Conservation (phyloP, 2,888 invertebrate species). For the Phaedon cochleariae region DNA sequence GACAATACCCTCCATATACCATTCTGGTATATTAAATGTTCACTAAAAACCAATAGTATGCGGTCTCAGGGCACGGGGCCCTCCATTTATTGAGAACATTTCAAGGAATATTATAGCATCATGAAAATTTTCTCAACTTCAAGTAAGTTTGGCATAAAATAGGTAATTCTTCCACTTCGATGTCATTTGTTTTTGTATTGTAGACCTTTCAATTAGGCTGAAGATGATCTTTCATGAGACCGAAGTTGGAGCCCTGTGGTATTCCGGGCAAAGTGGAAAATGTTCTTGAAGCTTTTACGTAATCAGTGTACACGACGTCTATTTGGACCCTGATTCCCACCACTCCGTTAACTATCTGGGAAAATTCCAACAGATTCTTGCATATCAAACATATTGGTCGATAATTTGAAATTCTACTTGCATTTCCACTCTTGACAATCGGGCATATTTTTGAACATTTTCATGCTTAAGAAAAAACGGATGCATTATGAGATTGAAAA, state of each 20-base stretch:
- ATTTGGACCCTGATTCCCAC: neutral
- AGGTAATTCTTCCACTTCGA: too few species aligned
- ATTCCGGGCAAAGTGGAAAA: slow-evolving; percentile 4
- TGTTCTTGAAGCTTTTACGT: neutral
- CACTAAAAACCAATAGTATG: too few species aligned
- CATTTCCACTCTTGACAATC: neutral
- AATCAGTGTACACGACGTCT: neutral
- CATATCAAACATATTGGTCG: neutral
- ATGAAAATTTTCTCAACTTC: too few species aligned
- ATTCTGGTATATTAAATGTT: too few species aligned
- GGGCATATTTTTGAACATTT: slow-evolving; percentile 7
- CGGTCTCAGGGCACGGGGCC: too few species aligned
- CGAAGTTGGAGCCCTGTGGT: slow-evolving; percentile 22
- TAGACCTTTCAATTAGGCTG: too few species aligned
- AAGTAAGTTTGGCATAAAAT: too few species aligned
- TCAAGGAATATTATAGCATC: too few species aligned
- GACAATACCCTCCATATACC: too few species aligned
- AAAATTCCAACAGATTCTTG: neutral
- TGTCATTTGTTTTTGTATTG: too few species aligned
- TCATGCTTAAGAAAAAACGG: neutral
- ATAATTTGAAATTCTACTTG: neutral
- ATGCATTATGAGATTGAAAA: slow-evolving; percentile 4
- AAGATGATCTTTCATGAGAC: too few species aligned
- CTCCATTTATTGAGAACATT: too few species aligned
- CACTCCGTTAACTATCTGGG: neutral